A percentile compares a stretch with the other conserved stretches of the same genome.
These are phyloP conservation scores for Phymorhynchus buccinoides DNA, from an alignment of 1,140 invertebrate species.

Conservation along the genomic window DNA sequence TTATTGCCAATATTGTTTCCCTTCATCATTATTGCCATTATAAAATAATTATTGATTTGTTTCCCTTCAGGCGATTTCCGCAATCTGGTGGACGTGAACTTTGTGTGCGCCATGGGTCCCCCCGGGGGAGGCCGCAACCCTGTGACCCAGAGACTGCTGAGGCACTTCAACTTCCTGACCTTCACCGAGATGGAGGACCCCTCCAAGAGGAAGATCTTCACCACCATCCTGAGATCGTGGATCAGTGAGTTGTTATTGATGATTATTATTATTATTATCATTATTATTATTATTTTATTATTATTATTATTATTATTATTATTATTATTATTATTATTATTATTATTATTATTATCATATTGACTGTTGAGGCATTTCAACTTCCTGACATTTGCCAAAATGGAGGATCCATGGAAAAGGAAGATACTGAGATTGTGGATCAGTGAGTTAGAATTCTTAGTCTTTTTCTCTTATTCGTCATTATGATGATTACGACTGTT, in stretches of 20 bases:
- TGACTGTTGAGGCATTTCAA: constrained; percentile 74
- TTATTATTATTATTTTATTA: no score
- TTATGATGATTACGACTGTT: no score
- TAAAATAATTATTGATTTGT: no score
- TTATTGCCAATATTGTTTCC: no score
- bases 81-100: constrained; percentile 82
- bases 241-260: constrained; percentile 70
- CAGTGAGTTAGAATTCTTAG: no score
- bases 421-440: constrained; percentile 82
- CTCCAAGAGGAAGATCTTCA: constrained; percentile 83
- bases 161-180: constrained; percentile 73
- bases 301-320: no score
- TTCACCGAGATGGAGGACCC: constrained; percentile 81
- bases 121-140: constrained; percentile 74
- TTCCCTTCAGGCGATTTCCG: constrained; percentile 81
- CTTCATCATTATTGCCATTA: no score
- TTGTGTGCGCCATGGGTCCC: constrained; percentile 73
- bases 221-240: constrained; percentile 81
- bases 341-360: no score
- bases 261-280: no score
- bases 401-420: constrained; percentile 82
- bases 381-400: constrained; percentile 77
- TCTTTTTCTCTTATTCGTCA: no score
- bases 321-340: no score
- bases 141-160: constrained; percentile 68